Evolutionary conservation across 2,797 vertebrate species (phyloP), one percentile per base, ranked within the genome.

Genomic region (Falco rusticolus): DNA sequence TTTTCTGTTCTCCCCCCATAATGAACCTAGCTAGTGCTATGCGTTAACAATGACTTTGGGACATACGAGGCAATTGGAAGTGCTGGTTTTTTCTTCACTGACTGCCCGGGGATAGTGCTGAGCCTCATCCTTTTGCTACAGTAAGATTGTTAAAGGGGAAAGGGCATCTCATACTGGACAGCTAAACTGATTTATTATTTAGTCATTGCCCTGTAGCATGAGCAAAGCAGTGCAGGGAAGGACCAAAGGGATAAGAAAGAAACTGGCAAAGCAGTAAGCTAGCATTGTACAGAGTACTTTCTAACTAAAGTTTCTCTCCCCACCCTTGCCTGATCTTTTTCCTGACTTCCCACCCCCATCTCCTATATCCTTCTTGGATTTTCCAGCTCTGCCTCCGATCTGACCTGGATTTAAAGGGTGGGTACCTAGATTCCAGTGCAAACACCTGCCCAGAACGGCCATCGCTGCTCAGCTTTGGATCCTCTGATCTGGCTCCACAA

Each of bases 371-470:
- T 79, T 75, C 31, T 94, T 2, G 96, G 69, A 84, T 92, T 95
- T 97, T 96, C 68, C 95, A 99, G 99, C 98, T 99, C 51, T 99
- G 98, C 97, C 98, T 99, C 88, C 98, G 98, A 90, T 97, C 98
- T 3, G 99, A 99, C 88, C 96, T 98, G 91, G 99, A 99, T 56
- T 87, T 98, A 56, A 99, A 99, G 90, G 96, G 97, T 37, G 98
- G 98, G 93, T 99, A 98, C 90, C 97, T 98, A 41, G 99, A 99
- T 94, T 97, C 99, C 88, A 96, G 99, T 41, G 97, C 98, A 92
- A 98, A 98, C 93, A 98, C 98, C 93, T 98, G 98, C 96, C 93
- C 98, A 78, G 99, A 99, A 95, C 99, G 98, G 91, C 98, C 98
- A 0, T 97, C 97, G 77, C 98, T 98, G 84, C 97, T 97, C 88